Base-by-base conservation (phyloP, 2,113 vertebrate species). In the Salvelinus alpinus region DNA sequence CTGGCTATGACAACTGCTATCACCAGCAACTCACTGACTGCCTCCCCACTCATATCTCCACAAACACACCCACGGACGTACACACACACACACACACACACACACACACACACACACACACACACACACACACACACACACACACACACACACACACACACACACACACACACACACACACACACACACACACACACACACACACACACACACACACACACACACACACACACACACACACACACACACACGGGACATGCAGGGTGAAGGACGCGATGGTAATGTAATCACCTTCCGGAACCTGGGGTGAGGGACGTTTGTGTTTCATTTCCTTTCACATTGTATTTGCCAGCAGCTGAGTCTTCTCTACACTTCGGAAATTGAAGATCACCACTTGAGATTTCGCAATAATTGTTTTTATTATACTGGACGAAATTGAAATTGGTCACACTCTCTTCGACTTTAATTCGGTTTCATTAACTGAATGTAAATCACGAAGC, bases 291-390 rank as follows among this genome's bases (percentile, higher is more conserved):
- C 65, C 73, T 71, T 78, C 57, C 0, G 4, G 78, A 83, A 83
- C 82, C 75, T 78, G 79, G 73, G 70, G 72, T 72, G 80, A 81
- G 74, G 88, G 86, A 78, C 80, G 57, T 88, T 90, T 88, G 81
- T 85, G 83, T 93, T 91, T 91, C 80, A 90, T 92, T 91, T 92
- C 89, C 88, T 25, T 83, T 38, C 25, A 54, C 4, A 24, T 71
- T 44, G 76, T 64, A 25, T 86, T 77, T 80, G 73, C 88, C 85
- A 87, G 75, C 16, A 38, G 66, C 75, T 18, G 22, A 73, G 59
- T 77, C 76, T 74, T 78, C 69, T 69, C 79, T 75, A 78, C 79
- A 82, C 71, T 75, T 70, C 83, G 82, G 88, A 91, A 89, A 91
- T 87, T 83, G 77, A 88, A 89, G 79, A 77, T 79, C 74, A 75